Percentiles rank a stretch among this genome's conserved stretches.
These are phyloP conservation scores for Drosophila borealis DNA, from an alignment of 2,888 invertebrate species.

Conservation along the genomic window DNA sequence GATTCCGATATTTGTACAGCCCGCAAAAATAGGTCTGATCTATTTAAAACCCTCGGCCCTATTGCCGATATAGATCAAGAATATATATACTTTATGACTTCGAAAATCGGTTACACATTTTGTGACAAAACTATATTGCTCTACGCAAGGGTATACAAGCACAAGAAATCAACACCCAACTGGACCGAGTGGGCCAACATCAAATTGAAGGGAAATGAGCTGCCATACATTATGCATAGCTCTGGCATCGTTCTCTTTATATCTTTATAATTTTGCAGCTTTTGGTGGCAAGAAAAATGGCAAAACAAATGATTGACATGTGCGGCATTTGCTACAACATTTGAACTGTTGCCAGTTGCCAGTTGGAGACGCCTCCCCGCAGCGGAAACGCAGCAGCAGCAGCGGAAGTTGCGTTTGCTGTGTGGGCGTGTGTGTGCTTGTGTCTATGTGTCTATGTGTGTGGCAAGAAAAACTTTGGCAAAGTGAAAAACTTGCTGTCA, in stretches of 20 bases:
- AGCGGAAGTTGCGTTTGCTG: constrained; percentile 59
- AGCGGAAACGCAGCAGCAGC: constrained; percentile 65
- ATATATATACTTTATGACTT: no score
- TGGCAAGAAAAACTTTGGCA: constrained; percentile 68
- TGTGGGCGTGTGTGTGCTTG: constrained; percentile 18
- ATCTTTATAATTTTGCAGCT: constrained; percentile 28
- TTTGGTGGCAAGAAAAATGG: constrained; percentile 63
- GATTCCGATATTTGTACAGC: no score
- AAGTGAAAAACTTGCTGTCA: constrained; percentile 84
- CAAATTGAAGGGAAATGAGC: constrained; percentile 55
- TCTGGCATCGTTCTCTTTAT: constrained; percentile 29
- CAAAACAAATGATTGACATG: constrained; percentile 83
- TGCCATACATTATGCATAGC: constrained; percentile 70
- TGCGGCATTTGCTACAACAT: constrained; percentile 63
- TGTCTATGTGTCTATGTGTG: constrained; percentile 27
- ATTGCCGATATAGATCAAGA: no score
- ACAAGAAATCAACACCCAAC: constrained; percentile 20
- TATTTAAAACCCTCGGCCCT: no score
- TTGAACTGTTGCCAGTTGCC: constrained; percentile 50
- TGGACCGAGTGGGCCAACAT: constrained; percentile 1
- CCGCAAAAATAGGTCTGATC: no score
- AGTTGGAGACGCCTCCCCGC: constrained; percentile 50
- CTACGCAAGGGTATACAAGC: no score
- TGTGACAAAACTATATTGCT: no score
- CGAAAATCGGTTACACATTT: no score